phyloP scores from a whole-genome alignment of 53 echinoderm and acorn worm species.

The Antedon mediterranea region DNA sequence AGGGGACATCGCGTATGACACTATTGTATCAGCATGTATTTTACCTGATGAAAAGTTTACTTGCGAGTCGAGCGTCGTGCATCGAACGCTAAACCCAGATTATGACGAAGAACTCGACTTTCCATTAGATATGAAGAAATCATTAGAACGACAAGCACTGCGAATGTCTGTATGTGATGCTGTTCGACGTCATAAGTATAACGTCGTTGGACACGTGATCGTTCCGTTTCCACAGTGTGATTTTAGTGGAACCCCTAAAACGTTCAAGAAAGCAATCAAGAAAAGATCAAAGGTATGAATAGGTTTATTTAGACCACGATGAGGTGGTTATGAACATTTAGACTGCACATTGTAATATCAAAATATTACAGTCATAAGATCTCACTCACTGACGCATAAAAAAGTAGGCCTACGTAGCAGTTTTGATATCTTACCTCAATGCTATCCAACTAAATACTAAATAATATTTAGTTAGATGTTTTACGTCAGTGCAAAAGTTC shows the following conservation, averaged over 20 bases:
- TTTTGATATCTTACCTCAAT: no score
- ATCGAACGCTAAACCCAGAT: conserved; percentile 66
- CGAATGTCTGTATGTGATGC: conserved; percentile 71
- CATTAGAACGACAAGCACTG: conserved; percentile 54
- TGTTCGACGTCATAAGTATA: conserved; percentile 40
- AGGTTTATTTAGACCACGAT: no score
- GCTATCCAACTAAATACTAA: no score
- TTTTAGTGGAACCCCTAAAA: conserved; percentile 46
- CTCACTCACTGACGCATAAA: no score
- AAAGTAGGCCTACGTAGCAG: no score
- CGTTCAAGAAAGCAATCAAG: conserved; percentile 56
- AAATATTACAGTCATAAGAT: no score
- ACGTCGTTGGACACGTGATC: conserved; percentile 74
- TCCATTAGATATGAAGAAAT: conserved; percentile 56
- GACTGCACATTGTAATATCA: no score
- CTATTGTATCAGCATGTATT: conserved; percentile 62
- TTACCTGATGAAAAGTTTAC: conserved; percentile 77
- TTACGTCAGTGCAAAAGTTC: no score
- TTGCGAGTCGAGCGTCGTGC: conserved; percentile 61
- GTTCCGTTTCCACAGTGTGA: conserved; percentile 68
- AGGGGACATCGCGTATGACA: conserved; percentile 59
- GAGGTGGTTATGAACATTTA: no score
- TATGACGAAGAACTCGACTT: conserved; percentile 86
- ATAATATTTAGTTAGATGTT: no score
- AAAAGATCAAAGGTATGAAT: conserved; percentile 57